Conservation (phyloP, 2,888 invertebrate species). For the Autographa gamma region DNA sequence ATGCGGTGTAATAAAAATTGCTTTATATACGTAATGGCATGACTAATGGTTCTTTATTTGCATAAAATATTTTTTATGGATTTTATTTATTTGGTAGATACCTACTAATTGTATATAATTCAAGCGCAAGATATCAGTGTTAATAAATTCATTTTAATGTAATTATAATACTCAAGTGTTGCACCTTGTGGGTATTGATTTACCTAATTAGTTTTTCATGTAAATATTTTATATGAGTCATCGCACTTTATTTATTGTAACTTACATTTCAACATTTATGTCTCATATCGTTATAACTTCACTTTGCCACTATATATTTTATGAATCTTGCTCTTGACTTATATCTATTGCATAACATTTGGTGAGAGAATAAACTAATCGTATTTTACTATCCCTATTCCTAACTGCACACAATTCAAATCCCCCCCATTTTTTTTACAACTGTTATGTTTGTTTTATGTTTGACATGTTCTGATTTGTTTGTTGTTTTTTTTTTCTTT, state of each 20-base stretch:
- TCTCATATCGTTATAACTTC: neutral
- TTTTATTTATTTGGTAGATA: conserved; percentile 73
- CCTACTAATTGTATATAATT: conserved; percentile 70
- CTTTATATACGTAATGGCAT: conserved; percentile 74
- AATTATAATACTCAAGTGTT: conserved; percentile 26
- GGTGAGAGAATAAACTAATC: conserved; percentile 86
- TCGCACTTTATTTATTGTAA: neutral
- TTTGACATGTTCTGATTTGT: conserved; percentile 88
- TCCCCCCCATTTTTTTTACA: conserved; percentile 71
- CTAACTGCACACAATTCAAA: conserved; percentile 84
- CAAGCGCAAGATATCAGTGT: conserved; percentile 76
- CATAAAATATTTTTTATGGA: conserved; percentile 61
- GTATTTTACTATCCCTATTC: conserved; percentile 84
- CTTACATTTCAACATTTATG: neutral
- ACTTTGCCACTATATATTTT: neutral
- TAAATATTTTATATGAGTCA: neutral
- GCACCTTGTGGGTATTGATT: conserved; percentile 41
- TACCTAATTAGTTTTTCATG: neutral
- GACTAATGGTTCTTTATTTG: conserved; percentile 79
- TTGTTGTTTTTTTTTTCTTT: conserved; percentile 86
- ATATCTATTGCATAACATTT: conserved; percentile 73
- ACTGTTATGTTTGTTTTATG: conserved; percentile 81
- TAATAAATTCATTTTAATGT: conserved; percentile 34
- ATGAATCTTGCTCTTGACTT: conserved; percentile 80
- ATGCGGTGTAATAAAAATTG: conserved; percentile 48